Base-by-base conservation (phyloP, 2,797 vertebrate species). In the Etheostoma perlongum region DNA sequence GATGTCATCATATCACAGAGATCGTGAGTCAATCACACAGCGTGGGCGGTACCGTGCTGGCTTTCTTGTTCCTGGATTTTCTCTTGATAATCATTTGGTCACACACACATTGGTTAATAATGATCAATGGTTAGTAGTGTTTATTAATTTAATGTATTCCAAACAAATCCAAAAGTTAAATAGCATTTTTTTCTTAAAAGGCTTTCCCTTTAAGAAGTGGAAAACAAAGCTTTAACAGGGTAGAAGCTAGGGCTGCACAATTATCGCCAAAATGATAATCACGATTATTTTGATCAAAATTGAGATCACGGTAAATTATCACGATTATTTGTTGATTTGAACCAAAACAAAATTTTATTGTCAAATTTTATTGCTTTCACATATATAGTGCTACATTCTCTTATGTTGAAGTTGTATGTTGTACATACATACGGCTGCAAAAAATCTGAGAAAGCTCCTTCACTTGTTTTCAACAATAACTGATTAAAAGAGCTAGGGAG, bases 21-120 rank as follows among this genome's bases (percentile, higher is more conserved):
- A 76, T 48, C 23, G 53, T 52, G 62, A 79, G 59, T 69, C 68
- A 60, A 13, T 62, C 42, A n/a, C 0, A 27, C 33, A 27, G 71
- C 6, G 73, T 81, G 59, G 67, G 82, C 14, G 51, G 51, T 8
- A 13, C 55, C 51, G 16, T 10, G 47, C 47, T 44, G 59, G 27
- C 49, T 68, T 67, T 58, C 59, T 48, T 66, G 46, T 44, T 81
- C 27, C 57, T 71, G 36, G 33, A 58, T 75, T 59, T 66, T 36
- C 52, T 61, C 48, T 53, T 57, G 25, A 51, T 53, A 23, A 66
- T 59, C 16, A 71, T 76, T 75, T 59, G 54, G 61, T 81, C 51
- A 25, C 63, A 67, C 58, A 76, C 58, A 76, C 62, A 0, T 72
- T 74, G 40, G 12, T 73, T 30, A 60, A 23, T 30, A 54, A 21